Evolutionary conservation across 2,888 invertebrate species (phyloP).

Genomic region (Andrena camellia): DNA sequence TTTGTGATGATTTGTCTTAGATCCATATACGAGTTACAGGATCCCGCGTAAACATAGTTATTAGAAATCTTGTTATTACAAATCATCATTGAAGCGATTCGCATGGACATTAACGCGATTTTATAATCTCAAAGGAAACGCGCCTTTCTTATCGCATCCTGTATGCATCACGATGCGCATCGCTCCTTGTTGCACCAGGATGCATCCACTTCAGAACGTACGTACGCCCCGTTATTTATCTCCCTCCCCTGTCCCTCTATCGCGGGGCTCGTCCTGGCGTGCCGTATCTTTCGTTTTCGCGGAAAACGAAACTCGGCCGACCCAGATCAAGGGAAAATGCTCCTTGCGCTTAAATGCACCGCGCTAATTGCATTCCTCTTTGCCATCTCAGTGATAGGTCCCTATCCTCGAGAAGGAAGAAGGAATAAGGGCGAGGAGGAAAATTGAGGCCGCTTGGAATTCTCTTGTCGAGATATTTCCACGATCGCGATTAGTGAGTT

Average conservation of each 20-base stretch:
- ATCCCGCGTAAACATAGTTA: not conserved
- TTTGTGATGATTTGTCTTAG: no score
- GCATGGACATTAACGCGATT: constrained; percentile 33
- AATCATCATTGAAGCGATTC: not conserved
- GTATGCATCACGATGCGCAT: constrained; percentile 23
- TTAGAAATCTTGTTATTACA: not conserved
- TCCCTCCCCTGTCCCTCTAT: not conserved
- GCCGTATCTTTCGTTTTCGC: constrained; percentile 24
- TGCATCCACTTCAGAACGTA: not conserved
- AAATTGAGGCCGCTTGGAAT: no score
- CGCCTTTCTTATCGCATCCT: constrained; percentile 46
- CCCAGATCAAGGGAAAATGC: constrained; percentile 4
- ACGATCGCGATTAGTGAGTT: no score
- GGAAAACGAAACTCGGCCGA: constrained; percentile 10
- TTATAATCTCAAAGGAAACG: constrained; percentile 40
- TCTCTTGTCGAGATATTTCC: no score
- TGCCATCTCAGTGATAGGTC: not conserved
- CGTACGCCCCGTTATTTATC: constrained; percentile 15
- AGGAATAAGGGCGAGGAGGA: no score
- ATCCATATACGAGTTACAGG: no score
- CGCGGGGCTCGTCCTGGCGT: not conserved
- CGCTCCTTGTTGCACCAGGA: constrained; percentile 26
- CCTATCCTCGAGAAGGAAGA: no score
- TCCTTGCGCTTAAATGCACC: constrained; percentile 21
- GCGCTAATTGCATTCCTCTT: constrained; percentile 30